Evolutionary conservation across 92 coral and sea anemone genomes (phyloP).

Genomic region (Isaurus tuberculatus): DNA sequence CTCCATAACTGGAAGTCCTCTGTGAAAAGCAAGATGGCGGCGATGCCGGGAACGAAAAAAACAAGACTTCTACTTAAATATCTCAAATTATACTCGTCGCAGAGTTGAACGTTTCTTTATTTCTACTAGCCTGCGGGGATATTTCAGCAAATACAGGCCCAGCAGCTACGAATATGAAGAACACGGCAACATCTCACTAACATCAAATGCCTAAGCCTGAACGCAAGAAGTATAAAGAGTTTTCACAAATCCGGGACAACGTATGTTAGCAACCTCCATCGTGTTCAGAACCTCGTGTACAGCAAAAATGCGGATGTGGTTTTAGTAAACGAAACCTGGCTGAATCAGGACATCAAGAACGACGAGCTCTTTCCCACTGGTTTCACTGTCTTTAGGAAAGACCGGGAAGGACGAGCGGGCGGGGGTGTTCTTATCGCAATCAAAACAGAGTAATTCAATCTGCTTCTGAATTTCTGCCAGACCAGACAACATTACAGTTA

Average conservation of each 20-base stretch:
- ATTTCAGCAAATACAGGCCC: constrained; percentile 46
- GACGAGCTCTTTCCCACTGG: neutral
- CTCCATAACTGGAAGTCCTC: constrained; percentile 24
- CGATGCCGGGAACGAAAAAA: constrained; percentile 21
- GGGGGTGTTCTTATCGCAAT: neutral
- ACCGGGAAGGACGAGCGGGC: neutral
- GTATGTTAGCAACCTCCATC: neutral
- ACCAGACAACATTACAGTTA: neutral
- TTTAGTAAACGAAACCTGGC: neutral
- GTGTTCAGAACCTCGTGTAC: neutral
- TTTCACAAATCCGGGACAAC: neutral
- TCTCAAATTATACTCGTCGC: constrained; percentile 42
- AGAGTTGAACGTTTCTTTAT: constrained; percentile 43
- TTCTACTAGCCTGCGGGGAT: constrained; percentile 37
- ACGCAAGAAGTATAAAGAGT: neutral
- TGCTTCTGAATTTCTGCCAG: neutral
- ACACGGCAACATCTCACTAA: neutral
- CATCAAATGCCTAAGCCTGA: neutral
- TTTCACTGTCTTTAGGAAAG: neutral
- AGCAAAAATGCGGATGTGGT: neutral
- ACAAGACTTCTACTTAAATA: constrained; percentile 25
- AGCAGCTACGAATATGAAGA: constrained; percentile 19
- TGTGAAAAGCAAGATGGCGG: constrained; percentile 36
- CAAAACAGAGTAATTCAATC: neutral
- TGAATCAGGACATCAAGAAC: neutral